Conservation (phyloP, 1,140 invertebrate genomes). For the Leguminivora glycinivorella region DNA sequence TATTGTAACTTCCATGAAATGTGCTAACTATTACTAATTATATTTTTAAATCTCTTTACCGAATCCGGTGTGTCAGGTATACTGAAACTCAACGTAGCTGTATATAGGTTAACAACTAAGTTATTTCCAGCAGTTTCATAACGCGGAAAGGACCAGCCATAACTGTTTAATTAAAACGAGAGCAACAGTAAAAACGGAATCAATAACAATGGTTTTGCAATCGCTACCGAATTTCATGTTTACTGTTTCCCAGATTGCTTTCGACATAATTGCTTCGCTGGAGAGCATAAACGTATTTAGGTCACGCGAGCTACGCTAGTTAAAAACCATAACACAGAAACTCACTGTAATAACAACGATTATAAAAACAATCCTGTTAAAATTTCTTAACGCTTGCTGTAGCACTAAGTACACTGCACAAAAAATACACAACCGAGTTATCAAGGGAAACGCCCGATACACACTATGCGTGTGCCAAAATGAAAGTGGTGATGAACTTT, state of each 20-base stretch:
- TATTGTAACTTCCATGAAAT: too few relatives aligned
- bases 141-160: not conserved
- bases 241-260: conserved; percentile 5
- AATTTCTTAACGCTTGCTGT: not conserved
- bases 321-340: not conserved
- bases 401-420: conserved; percentile 1
- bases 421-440: not conserved
- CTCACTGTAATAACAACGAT: conserved; percentile 6
- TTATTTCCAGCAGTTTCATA: not conserved
- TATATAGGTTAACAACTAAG: not conserved
- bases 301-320: conserved; percentile 9
- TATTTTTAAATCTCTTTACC: too few relatives aligned
- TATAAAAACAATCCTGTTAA: not conserved
- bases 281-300: conserved; percentile 15
- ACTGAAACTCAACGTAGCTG: not conserved
- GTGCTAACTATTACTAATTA: too few relatives aligned
- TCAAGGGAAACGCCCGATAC: not conserved
- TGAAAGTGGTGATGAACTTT: conserved; percentile 33
- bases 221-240: conserved; percentile 9
- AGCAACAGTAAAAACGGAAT: not conserved
- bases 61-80: too few relatives aligned
- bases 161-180: conserved; percentile 1
- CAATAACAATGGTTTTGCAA: conserved; percentile 19
- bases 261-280: conserved; percentile 13
- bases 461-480: conserved; percentile 10